Percentiles rank a stretch among this genome's conserved stretches.
These are phyloP conservation scores for Phrynocephalus vlangalii DNA, from an alignment of 2,797 vertebrate genomes.

Conservation along the genomic window DNA sequence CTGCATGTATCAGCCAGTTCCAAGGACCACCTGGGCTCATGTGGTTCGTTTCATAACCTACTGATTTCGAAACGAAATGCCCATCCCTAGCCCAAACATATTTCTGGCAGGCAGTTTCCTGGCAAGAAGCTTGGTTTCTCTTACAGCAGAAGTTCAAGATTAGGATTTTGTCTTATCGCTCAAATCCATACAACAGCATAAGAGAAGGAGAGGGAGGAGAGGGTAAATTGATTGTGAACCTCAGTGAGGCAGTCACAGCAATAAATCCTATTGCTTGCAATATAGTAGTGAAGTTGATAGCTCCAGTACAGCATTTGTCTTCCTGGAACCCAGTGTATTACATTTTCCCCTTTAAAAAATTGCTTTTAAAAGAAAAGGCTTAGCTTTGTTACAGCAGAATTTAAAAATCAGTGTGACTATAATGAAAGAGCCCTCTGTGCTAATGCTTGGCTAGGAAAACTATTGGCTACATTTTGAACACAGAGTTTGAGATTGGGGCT, in stretches of 20 bases:
- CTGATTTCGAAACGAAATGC: too few species aligned
- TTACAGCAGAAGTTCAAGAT: neutral
- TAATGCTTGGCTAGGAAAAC: neutral
- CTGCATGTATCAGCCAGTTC: too few species aligned
- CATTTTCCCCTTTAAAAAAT: slow-evolving; percentile 19
- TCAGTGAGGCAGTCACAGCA: slow-evolving; percentile 1
- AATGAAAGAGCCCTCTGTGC: slow-evolving; percentile 12
- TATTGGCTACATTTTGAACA: neutral
- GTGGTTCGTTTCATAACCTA: too few species aligned
- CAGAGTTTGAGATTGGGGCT: neutral
- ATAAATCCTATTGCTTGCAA: neutral
- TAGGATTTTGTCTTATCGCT: slow-evolving; percentile 9
- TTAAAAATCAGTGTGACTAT: slow-evolving; percentile 23
- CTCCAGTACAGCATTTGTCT: fast-evolving
- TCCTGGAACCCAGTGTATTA: slow-evolving; percentile 42
- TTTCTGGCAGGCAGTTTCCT: too few species aligned
- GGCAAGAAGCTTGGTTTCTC: neutral
- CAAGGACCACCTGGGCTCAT: too few species aligned
- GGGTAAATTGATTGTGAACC: neutral
- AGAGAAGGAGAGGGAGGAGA: neutral
- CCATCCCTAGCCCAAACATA: neutral
- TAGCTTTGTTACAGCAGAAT: slow-evolving; percentile 25
- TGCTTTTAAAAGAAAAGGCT: slow-evolving; percentile 9
- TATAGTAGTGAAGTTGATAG: slow-evolving; percentile 1
- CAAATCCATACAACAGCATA: neutral